These are phyloP conservation scores for Lutraria rhynchaena DNA, from an alignment of 1,140 invertebrate genomes.

Conservation along the genomic window DNA sequence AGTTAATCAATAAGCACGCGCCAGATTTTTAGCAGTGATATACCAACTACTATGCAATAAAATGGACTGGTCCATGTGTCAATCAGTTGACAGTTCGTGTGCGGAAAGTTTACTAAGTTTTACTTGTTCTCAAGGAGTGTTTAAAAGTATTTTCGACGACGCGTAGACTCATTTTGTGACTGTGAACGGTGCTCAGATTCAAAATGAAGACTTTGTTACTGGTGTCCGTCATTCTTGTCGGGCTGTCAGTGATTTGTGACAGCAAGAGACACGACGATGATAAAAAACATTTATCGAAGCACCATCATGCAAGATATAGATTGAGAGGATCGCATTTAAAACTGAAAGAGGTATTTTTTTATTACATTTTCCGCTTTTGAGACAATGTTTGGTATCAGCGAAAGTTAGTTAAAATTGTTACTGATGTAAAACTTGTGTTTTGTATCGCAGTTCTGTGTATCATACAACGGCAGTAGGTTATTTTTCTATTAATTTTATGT, in stretches of 20 bases:
- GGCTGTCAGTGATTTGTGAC: neutral
- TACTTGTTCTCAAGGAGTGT: constrained; percentile 14
- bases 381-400: no score
- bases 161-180: neutral
- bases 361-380: no score
- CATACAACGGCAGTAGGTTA: no score
- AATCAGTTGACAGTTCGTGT: neutral
- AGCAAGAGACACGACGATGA: neutral
- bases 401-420: no score
- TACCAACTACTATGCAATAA: neutral
- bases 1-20: no score
- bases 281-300: neutral
- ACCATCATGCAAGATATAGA: neutral
- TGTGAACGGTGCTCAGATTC: neutral
- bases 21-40: no score
- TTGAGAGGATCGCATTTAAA: neutral
- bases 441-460: no score
- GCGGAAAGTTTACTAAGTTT: constrained; percentile 16
- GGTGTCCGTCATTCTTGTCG: neutral
- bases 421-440: no score
- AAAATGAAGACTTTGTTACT: constrained; percentile 6
- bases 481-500: no score
- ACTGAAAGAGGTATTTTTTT: constrained; percentile 6
- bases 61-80: neutral
- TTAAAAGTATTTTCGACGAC: neutral